Evolutionary conservation across 1,140 invertebrate species (phyloP), one percentile per base, ranked within the genome.

Genomic region (Periplaneta americana): DNA sequence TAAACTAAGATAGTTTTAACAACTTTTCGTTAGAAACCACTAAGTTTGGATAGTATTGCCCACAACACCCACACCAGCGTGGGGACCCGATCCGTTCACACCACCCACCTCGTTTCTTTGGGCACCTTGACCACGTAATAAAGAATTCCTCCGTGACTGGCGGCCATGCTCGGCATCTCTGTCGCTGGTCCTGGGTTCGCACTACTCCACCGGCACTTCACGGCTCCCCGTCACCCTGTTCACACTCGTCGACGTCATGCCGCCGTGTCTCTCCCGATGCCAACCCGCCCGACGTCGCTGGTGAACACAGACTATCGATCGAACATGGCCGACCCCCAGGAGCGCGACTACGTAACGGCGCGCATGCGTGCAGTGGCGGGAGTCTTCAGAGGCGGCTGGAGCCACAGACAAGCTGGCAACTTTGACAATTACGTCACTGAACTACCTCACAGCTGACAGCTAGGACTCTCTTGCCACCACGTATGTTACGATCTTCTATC

Each of bases 101-200:
- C 28, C 31, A 34, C 75, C 35, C 17, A 78, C 83, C 82, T 79
- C 32, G 84, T 85, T 74, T 90, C 88, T 86, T 89, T 90, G n/a
- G 91, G 91, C 81, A 92, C 91, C 84, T 90, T 91, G 83, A 92
- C 91, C 84, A 92, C 91, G 86, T 92, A 92, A 86, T 92, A 92
- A 79, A 92, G 87, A 83, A 92, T 88, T 83, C 91, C 92, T 82
- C 92, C 92, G 87, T 92, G 92, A 79, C 89, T 90, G 81, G 90
- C 90, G 81, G 91, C 88, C 91, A 91, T 92, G 85, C 87, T 88
- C 79, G 87, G 87, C 89, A 88, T 88, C 28, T 75, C 39, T 48
- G 15, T 4, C 28, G 22, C 79, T 34, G 22, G 10, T 28, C 2
- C 57, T 31, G 8, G 22, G 6, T 39, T 10, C 8, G n/a, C 31